phyloP scores from a whole-genome alignment of 2,888 invertebrate genomes.

The Onthophagus sagittarius region DNA sequence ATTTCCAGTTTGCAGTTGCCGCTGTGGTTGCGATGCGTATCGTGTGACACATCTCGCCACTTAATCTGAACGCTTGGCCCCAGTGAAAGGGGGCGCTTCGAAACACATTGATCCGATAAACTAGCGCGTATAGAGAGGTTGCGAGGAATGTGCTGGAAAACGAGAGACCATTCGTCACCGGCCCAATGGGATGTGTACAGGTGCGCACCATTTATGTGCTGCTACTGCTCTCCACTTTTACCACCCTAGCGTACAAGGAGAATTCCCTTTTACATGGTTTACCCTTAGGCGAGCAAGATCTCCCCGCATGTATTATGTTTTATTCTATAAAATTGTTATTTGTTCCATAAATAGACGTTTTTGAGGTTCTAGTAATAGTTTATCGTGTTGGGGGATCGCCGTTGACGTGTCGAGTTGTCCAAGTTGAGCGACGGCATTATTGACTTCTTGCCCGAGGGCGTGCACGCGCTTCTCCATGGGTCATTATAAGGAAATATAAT shows the following conservation, averaged over 20 bases:
- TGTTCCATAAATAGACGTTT: neutral
- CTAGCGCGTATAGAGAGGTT: conserved; percentile 22
- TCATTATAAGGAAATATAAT: conserved; percentile 17
- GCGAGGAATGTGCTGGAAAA: conserved; percentile 38
- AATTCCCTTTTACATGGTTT: neutral
- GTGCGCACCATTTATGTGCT: neutral
- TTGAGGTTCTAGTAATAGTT: neutral
- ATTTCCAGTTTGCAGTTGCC: neutral
- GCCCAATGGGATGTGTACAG: conserved; percentile 35
- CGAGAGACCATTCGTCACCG: conserved; percentile 37
- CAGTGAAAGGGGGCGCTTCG: neutral
- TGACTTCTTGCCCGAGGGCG: conserved; percentile 13
- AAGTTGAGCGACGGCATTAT: conserved; percentile 10
- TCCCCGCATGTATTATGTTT: neutral
- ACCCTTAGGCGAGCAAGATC: neutral
- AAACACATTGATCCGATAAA: conserved; percentile 7
- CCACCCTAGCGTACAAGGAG: neutral
- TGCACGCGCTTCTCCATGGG: conserved; percentile 13
- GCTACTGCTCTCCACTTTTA: neutral
- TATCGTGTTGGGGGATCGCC: neutral
- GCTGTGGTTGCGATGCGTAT: neutral
- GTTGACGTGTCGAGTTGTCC: neutral
- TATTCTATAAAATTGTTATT: neutral
- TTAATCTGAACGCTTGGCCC: conserved; percentile 7
- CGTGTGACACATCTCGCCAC: conserved; percentile 9